Conservation (phyloP, 1,140 invertebrate species). For the Lepidurus packardi region DNA sequence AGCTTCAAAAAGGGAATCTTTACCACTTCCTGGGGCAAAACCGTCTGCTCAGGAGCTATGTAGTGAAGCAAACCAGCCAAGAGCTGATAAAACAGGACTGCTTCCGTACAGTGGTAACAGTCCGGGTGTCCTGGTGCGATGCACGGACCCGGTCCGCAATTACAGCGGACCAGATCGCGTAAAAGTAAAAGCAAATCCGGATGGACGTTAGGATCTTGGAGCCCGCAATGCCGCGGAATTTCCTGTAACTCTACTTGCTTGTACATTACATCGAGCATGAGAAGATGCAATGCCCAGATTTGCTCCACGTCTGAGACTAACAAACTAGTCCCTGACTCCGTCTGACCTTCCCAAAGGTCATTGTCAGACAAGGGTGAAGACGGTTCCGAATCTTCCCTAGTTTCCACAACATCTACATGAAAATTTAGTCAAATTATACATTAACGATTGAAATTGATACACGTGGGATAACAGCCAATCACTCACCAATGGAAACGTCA, state of each 20-base stretch:
- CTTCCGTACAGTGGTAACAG: constrained; percentile 86
- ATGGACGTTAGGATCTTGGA: constrained; percentile 64
- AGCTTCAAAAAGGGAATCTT: neutral
- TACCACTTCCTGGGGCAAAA: constrained; percentile 40
- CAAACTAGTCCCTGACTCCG: constrained; percentile 45
- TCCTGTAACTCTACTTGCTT: constrained; percentile 96
- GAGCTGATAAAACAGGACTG: constrained; percentile 88
- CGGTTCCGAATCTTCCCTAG: neutral
- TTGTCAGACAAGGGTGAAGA: neutral
- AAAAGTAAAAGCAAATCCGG: constrained; percentile 70
- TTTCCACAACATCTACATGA: neutral
- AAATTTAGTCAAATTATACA: neutral
- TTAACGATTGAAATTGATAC: neutral
- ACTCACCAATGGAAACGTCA: neutral
- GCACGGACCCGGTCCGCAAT: constrained; percentile 50
- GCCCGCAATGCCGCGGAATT: constrained; percentile 72
- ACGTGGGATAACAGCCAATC: neutral
- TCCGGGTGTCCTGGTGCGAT: constrained; percentile 51
- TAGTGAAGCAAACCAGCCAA: constrained; percentile 71
- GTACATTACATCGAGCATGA: constrained; percentile 91
- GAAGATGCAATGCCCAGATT: constrained; percentile 79
- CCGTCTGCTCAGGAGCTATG: constrained; percentile 65
- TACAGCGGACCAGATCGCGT: constrained; percentile 64
- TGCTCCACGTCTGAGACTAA: constrained; percentile 41
- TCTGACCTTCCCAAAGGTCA: constrained; percentile 39